These are phyloP conservation scores for Cryptocephalus primarius DNA, from an alignment of 2,888 invertebrate genomes.

Conservation along the genomic window DNA sequence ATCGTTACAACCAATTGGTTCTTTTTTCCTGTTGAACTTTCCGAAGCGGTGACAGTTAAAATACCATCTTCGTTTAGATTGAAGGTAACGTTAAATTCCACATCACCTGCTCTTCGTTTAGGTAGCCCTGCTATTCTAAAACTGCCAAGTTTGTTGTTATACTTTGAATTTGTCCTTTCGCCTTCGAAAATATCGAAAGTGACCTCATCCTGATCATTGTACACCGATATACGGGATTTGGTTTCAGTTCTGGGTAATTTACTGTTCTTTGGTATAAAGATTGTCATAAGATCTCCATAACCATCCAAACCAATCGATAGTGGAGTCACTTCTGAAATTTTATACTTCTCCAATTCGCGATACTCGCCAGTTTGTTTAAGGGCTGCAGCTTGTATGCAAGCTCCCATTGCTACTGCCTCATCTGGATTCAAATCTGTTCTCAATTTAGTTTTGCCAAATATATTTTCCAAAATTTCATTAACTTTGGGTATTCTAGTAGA, in stretches of 20 bases:
- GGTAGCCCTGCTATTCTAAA: constrained; percentile 10
- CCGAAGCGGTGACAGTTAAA: constrained; percentile 10
- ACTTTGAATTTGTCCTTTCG: constrained; percentile 11
- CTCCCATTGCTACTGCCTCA: constrained; percentile 20
- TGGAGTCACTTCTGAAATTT: constrained; percentile 16
- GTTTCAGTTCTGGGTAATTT: constrained; percentile 7
- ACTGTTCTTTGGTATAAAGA: constrained; percentile 13
- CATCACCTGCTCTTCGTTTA: constrained; percentile 10
- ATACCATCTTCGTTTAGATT: constrained; percentile 14
- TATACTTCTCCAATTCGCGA: constrained; percentile 7
- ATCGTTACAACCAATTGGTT: constrained; percentile 8
- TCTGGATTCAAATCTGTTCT: constrained; percentile 16
- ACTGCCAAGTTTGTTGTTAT: constrained; percentile 13
- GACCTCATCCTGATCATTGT: constrained; percentile 7
- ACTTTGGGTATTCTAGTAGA: constrained; percentile 17
- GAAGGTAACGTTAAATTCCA: constrained; percentile 7
- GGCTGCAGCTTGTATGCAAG: constrained; percentile 15
- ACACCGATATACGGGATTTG: constrained; percentile 1
- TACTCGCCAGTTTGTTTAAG: constrained; percentile 6
- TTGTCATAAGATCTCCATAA: constrained; percentile 10
- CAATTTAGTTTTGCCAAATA: constrained; percentile 11
- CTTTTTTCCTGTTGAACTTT: constrained; percentile 3
- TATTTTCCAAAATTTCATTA: constrained; percentile 7
- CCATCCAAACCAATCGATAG: constrained; percentile 15
- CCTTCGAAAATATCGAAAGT: constrained; percentile 13